phyloP scores from a whole-genome alignment of 1,140 invertebrate species.

The Meloidogyne hapla region DNA sequence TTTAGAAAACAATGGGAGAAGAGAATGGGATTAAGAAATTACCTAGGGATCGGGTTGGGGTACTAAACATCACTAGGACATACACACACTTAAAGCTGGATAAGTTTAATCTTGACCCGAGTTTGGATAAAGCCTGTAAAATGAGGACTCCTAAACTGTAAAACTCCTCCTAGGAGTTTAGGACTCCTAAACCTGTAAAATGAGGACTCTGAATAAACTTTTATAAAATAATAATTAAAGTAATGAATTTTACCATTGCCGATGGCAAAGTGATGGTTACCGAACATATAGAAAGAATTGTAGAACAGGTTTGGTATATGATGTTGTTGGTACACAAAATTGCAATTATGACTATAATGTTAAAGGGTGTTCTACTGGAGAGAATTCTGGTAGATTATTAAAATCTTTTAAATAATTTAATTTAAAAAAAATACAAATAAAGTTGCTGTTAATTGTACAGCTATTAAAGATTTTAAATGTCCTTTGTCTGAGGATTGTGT shows the following conservation, averaged over 20 bases:
- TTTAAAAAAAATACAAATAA: background rate
- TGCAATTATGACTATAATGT: constrained; percentile 64
- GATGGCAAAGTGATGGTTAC: constrained; percentile 61
- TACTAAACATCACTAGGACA: no score
- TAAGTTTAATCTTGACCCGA: no score
- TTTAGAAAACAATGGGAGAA: no score
- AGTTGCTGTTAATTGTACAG: constrained; percentile 49
- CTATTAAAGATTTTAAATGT: constrained; percentile 52
- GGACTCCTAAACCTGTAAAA: no score
- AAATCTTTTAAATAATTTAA: background rate
- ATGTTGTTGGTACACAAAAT: constrained; percentile 60
- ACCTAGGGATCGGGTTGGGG: no score
- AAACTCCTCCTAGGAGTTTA: no score
- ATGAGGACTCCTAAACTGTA: no score
- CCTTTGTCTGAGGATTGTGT: constrained; percentile 59
- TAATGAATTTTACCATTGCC: constrained; percentile 61
- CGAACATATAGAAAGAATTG: constrained; percentile 59
- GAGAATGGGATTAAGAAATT: no score
- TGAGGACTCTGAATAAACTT: no score
- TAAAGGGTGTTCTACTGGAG: constrained; percentile 51
- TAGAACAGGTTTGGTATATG: constrained; percentile 57
- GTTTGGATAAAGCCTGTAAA: no score
- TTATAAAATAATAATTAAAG: constrained; percentile 6
- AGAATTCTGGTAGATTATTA: background rate
- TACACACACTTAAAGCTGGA: no score